These are phyloP conservation scores for Hippoglossus stenolepis DNA, from an alignment of 2,113 vertebrate species.

Conservation along the genomic window DNA sequence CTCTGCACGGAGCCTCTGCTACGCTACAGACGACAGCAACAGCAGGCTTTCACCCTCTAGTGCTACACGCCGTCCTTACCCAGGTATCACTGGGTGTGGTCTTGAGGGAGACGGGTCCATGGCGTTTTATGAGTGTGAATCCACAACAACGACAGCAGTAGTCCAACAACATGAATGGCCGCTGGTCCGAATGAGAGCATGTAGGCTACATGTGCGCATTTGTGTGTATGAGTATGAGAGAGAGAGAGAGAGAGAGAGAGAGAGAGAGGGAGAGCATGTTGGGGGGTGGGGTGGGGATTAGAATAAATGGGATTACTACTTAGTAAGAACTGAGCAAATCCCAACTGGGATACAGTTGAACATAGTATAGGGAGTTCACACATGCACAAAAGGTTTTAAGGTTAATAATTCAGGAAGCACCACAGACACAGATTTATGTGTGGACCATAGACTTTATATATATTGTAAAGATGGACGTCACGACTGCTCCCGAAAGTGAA, in stretches of 20 bases:
- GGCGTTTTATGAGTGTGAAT: constrained; percentile 79
- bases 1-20: neutral
- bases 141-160: constrained; percentile 83
- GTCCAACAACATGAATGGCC: constrained; percentile 84
- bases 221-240: constrained; percentile 18
- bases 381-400: neutral
- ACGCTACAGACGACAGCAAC: neutral
- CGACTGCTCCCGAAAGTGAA: no score
- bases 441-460: neutral
- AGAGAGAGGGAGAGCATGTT: constrained; percentile 19
- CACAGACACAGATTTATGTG: neutral
- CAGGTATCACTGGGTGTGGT: constrained; percentile 85
- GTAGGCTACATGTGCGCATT: constrained; percentile 39
- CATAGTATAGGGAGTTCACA: constrained; percentile 9
- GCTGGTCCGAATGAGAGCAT: constrained; percentile 54
- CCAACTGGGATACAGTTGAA: constrained; percentile 56
- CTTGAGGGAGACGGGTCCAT: constrained; percentile 85
- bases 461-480: neutral
- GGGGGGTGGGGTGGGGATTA: constrained; percentile 68
- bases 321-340: constrained; percentile 71
- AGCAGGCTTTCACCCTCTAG: neutral
- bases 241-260: neutral
- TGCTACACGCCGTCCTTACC: constrained; percentile 79
- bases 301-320: constrained; percentile 82
- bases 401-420: neutral